Base-by-base conservation (phyloP, 2,888 invertebrate genomes). In the Cryptocheilus praepositus region DNA sequence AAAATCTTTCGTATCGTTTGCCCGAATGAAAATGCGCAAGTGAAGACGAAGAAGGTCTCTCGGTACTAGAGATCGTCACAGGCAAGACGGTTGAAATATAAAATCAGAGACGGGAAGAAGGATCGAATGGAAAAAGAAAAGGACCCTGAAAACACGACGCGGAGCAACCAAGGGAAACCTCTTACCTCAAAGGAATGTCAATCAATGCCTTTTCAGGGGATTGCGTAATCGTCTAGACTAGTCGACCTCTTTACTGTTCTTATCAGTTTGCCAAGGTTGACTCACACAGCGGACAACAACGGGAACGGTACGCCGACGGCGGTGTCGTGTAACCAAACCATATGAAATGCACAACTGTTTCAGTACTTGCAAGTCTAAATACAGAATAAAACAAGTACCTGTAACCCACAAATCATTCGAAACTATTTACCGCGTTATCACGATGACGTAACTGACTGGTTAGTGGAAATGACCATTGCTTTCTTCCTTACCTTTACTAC, bases 191-290 rank as follows among this genome's bases (percentile, higher is more conserved):
- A 36, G 65, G 71, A 57, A 69, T 71, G 77, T 77, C 80, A 80
- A 81, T 82, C 78, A 78, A 79, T 80, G 79, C 76, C 80, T 84
- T 85, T 83, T 85, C 83, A 80, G 77, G 75, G 80, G 79, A 80
- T 85, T 84, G 84, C 85, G 83, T 80, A 85, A 85, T 83, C 83
- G 85, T 85, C 85, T 84, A 85, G 85, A 84, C 85, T 81, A 82
- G 80, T 78, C 81, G 84, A 84, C 83, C 83, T 83, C 81, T 83
- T 85, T 84, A 84, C 83, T 82, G 83, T 77, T 80, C 82, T 84
- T 83, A 84, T 85, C 84, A 78, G 71, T 67, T 71, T 73, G 71
- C 70, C 80, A 83, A 83, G 83, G 81, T 79, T 81, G 83, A 79
- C 74, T 80, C 83, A 49, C 18, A 18, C 46, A 46, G 18, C 3